Percentiles rank a stretch among this genome's conserved stretches.
Conservation (phyloP, 92 coral and sea anemone genomes). For the Porites divaricata region DNA sequence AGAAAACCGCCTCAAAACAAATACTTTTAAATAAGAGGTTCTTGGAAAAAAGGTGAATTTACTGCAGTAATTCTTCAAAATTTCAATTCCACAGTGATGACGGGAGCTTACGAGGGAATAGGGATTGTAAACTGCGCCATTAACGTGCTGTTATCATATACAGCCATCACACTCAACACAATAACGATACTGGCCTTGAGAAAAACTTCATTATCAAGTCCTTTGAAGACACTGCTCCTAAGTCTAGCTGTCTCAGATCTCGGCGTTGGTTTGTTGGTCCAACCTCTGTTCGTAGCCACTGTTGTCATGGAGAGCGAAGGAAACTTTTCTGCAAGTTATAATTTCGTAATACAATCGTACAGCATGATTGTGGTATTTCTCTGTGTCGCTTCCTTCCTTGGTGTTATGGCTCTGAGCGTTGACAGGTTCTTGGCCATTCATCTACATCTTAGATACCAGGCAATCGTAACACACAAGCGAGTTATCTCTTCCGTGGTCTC, state of each 20-base stretch:
- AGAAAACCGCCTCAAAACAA: neutral
- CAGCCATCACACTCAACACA: constrained; percentile 6
- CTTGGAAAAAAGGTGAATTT: too few species aligned
- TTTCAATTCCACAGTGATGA: neutral
- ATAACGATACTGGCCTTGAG: neutral
- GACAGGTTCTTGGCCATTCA: neutral
- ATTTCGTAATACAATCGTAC: neutral
- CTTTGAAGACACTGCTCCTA: constrained; percentile 12
- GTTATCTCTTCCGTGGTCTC: neutral
- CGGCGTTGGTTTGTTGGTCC: constrained; percentile 14
- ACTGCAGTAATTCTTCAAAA: neutral
- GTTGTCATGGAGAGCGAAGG: neutral
- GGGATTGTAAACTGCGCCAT: neutral
- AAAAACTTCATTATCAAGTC: constrained; percentile 4
- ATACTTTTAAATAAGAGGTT: neutral
- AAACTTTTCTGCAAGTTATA: neutral
- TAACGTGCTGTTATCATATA: neutral
- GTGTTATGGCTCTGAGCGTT: neutral
- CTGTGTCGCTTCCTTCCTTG: neutral
- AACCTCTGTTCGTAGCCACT: neutral
- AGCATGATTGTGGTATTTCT: neutral
- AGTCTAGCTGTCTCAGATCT: constrained; percentile 25
- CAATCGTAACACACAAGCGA: neutral
- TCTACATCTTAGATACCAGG: neutral
- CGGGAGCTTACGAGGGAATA: neutral